Evolutionary conservation across 2,888 invertebrate species (phyloP).

Genomic region (Eurois occulta): DNA sequence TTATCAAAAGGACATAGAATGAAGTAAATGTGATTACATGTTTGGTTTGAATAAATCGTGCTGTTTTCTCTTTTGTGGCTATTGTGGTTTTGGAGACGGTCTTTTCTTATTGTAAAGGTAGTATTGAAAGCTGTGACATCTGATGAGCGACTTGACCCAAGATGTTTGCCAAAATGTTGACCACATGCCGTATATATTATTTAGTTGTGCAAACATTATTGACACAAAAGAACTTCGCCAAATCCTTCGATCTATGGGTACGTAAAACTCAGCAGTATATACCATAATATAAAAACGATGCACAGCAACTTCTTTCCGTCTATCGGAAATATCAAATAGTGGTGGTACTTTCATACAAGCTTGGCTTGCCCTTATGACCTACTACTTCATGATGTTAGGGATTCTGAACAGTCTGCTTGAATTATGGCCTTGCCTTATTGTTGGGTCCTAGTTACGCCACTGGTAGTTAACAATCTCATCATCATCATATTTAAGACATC

Average conservation of each 20-base stretch:
- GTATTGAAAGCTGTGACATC: conserved; percentile 10
- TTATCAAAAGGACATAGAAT: conserved; percentile 65
- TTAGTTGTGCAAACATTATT: neutral
- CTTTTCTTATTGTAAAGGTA: neutral
- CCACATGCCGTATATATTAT: neutral
- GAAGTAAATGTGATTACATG: conserved; percentile 68
- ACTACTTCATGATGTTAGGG: too few relatives aligned
- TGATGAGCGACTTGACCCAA: conserved; percentile 10
- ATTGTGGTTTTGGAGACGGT: conserved; percentile 2
- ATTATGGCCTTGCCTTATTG: too few relatives aligned
- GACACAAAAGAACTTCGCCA: neutral
- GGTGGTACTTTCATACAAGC: too few relatives aligned
- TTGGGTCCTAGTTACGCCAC: too few relatives aligned
- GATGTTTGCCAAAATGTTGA: neutral
- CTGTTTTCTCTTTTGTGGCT: conserved; percentile 13
- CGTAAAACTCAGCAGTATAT: neutral
- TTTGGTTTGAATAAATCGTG: conserved; percentile 50
- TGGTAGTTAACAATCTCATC: neutral
- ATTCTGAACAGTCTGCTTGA: too few relatives aligned
- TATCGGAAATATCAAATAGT: neutral
- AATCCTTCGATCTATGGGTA: neutral
- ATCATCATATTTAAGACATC: neutral
- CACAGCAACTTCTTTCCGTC: neutral
- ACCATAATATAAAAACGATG: neutral
- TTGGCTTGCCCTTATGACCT: too few relatives aligned